Evolutionary conservation across 92 coral and sea anemone species (phyloP), one percentile per base, ranked within the genome.

Genomic region (Chrysogorgia sp.): DNA sequence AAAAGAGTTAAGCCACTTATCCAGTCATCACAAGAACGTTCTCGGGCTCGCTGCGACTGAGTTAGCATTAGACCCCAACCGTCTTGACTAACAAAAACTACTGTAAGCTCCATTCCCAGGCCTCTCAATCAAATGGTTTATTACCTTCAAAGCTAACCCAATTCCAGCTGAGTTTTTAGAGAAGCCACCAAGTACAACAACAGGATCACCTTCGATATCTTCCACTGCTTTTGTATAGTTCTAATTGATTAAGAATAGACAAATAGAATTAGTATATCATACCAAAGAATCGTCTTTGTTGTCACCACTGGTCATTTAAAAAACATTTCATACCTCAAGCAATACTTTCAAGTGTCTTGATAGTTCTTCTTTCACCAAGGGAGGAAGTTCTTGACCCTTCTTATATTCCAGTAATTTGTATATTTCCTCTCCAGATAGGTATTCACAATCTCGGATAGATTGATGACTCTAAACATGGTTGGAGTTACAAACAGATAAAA

Each of bases 131-230:
- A n/a, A n/a, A n/a, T n/a, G n/a, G n/a, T n/a, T n/a, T n/a, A 52
- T 52, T 57, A 85, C 98, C 92, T 89, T 89, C 23, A 94, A 88
- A 77, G 98, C 97, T 71, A 94, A 80, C 79, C 90, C 97, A 37
- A 92, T 86, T 48, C 94, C 98, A 72, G 88, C 85, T 58, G 94
- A 92, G 81, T 94, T 90, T 82, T 81, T 89, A 86, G 82, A 92
- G 67, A 94, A 94, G 35, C 98, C 98, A 80, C 96, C 98, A 12
- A 97, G 98, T 76, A 94, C 89, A 50, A 87, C 93, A 35, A 96
- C 97, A 74, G 90, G 92, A 34, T 96, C 91, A 48, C 93, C 88
- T 8, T 96, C 96, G 19, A 90, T 91, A 58, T 87, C 83, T 32
- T 86, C 86, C 68, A 91, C 90, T 77, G 85, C 97, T 52, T 84